Evolutionary conservation across 2,797 vertebrate genomes (phyloP).

Genomic region (Notolepis coatsorum): DNA sequence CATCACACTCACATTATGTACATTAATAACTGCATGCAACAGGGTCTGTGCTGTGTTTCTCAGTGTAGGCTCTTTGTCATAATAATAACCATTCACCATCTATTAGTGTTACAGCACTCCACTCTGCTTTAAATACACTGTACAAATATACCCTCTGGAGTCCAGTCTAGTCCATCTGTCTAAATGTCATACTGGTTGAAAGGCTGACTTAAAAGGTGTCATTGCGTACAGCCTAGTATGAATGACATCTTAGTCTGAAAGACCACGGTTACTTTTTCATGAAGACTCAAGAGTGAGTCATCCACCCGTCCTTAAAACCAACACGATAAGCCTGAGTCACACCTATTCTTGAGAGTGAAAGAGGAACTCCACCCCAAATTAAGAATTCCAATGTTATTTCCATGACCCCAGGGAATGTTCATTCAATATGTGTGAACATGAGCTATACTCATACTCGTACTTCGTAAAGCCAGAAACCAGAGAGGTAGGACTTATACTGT

Average conservation of each 20-base stretch:
- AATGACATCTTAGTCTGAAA: conserved; percentile 2
- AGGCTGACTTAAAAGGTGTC: conserved; percentile 21
- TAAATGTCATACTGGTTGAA: conserved; percentile 44
- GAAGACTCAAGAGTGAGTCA: too few species aligned
- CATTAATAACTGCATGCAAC: conserved; percentile 26
- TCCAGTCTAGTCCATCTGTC: conserved; percentile 35
- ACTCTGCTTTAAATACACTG: conserved; percentile 60
- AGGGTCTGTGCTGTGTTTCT: conserved; percentile 29
- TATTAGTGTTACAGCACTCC: conserved; percentile 52
- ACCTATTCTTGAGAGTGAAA: too few species aligned
- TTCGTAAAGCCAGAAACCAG: too few species aligned
- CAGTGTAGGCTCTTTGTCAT: conserved; percentile 3
- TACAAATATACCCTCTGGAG: conserved; percentile 35
- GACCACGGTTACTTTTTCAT: neutral
- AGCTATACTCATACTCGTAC: too few species aligned
- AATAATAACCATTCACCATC: conserved; percentile 31
- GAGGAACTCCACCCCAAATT: too few species aligned
- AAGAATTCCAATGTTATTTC: too few species aligned
- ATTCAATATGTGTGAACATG: too few species aligned
- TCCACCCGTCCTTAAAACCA: too few species aligned
- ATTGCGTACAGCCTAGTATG: conserved; percentile 36
- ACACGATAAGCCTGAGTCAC: too few species aligned
- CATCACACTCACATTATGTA: neutral
- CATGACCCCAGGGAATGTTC: too few species aligned
- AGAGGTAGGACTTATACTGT: neutral